Conservation (phyloP, 1,140 invertebrate genomes). For the Drosophila rhopaloa region DNA sequence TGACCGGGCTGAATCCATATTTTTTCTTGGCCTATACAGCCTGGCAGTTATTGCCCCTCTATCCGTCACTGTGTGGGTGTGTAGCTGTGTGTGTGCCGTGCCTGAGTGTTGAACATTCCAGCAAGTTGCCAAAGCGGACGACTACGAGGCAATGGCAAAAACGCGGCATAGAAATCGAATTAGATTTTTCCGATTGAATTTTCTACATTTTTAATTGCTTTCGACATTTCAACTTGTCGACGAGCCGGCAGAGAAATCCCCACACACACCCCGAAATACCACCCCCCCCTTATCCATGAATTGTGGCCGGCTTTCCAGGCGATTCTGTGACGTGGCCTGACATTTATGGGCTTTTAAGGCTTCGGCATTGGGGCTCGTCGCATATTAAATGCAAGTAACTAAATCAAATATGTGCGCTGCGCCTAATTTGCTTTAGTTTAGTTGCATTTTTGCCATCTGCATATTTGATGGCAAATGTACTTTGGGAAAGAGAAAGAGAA, state of each 20-base stretch:
- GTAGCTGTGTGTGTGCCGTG: conserved; percentile 36
- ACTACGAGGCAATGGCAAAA: conserved; percentile 69
- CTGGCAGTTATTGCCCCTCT: conserved; percentile 74
- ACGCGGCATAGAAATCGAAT: conserved; percentile 82
- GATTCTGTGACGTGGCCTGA: conserved; percentile 68
- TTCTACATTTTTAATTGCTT: conserved; percentile 84
- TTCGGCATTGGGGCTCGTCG: conserved; percentile 7
- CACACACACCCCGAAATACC: background rate
- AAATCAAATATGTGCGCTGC: conserved; percentile 69
- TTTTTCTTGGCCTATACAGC: conserved; percentile 70
- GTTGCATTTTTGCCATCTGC: conserved; percentile 62
- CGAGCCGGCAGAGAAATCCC: conserved; percentile 8
- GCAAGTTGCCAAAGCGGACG: conserved; percentile 58
- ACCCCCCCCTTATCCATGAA: conserved; percentile 8
- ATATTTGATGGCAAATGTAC: conserved; percentile 29
- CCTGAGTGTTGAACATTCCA: conserved; percentile 63
- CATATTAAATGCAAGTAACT: conserved; percentile 77
- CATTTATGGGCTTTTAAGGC: conserved; percentile 67
- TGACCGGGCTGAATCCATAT: conserved; percentile 59
- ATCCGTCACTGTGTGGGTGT: conserved; percentile 19
- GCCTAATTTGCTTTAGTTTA: conserved; percentile 72
- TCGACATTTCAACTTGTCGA: conserved; percentile 81
- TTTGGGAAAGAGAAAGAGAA: background rate
- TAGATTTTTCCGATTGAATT: conserved; percentile 83
- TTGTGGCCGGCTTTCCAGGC: conserved; percentile 65